Evolutionary conservation across 1,140 invertebrate genomes (phyloP), one percentile per base, ranked within the genome.

Genomic region (Drosophila suzukii): DNA sequence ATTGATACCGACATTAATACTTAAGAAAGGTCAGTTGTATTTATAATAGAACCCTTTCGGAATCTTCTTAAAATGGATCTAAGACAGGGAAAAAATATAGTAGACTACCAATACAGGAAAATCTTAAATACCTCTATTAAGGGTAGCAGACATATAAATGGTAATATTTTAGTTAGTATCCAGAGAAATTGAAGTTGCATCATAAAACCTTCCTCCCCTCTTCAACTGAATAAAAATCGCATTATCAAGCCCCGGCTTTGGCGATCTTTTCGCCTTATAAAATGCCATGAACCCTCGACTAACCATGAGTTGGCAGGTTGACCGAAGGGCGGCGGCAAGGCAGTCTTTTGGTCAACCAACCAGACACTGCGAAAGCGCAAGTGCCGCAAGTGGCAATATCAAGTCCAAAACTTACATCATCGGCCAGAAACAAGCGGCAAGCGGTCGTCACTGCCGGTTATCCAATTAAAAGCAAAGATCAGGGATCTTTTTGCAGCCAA

Each of bases 381-480:
- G 46, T 72, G 71, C 71, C 53, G 38, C 71, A 76, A 79, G 83
- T 83, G 84, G 79, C 83, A 88, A 89, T 89, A 88, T 88, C 83
- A 88, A 88, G 83, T 89, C 80, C 84, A 88, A 76, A 66, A 65
- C 80, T 89, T 89, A 88, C 84, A 80, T 83, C 72, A 83, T 55
- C 70, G 58, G 59, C 38, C 62, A 59, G 63, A 56, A 66, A 56
- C 30, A 46, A 49, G 73, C 47, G 57, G 70, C 78, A 55, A 60
- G 72, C 39, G 72, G 58, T 60, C 43, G 44, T 44, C 51, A 47
- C 66, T 79, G 82, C 83, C 79, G 83, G 83, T 89, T 86, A 80
- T 83, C 84, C 83, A 89, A 88, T 88, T 89, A 89, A 88, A 83
- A 83, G 65, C 84, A 63, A 79, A 88, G 83, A 88, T 88, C 79